Evolutionary conservation across 2,888 invertebrate genomes (phyloP).

Genomic region (Chironomus tentans): DNA sequence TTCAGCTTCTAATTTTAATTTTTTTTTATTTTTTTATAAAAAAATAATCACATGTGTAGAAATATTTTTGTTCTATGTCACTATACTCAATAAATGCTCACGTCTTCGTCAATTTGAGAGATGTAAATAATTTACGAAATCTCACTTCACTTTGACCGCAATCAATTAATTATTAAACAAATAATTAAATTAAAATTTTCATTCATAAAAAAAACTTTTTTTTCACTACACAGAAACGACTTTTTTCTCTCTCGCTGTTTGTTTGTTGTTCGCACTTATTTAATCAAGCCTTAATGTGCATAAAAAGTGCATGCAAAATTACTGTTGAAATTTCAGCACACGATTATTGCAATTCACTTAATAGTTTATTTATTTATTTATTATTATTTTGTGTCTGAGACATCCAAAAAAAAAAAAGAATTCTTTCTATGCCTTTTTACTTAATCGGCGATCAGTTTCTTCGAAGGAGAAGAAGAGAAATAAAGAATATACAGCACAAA

Average conservation of each 20-base stretch:
- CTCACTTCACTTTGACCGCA: constrained; percentile 1
- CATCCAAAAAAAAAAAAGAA: neutral
- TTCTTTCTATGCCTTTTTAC: too few relatives aligned
- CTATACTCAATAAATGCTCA: neutral
- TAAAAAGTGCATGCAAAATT: neutral
- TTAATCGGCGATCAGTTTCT: constrained; percentile 1
- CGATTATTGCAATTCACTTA: neutral
- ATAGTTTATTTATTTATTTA: neutral
- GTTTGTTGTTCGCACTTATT: neutral
- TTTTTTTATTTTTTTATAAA: neutral
- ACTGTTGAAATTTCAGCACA: neutral
- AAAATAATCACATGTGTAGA: constrained; percentile 4
- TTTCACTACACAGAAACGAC: neutral
- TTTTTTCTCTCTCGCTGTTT: neutral
- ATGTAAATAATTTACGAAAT: too few relatives aligned
- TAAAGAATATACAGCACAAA: neutral
- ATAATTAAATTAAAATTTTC: too few relatives aligned
- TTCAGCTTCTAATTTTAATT: constrained; percentile 27
- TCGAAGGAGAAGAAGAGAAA: neutral
- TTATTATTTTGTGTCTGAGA: neutral
- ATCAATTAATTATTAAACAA: constrained; percentile 4
- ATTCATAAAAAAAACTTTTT: neutral
- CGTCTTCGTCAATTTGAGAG: neutral
- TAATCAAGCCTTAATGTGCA: constrained; percentile 7
- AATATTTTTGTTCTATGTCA: neutral